Evolutionary conservation across 2,113 vertebrate species (phyloP).

Genomic region (Gallinago media): DNA sequence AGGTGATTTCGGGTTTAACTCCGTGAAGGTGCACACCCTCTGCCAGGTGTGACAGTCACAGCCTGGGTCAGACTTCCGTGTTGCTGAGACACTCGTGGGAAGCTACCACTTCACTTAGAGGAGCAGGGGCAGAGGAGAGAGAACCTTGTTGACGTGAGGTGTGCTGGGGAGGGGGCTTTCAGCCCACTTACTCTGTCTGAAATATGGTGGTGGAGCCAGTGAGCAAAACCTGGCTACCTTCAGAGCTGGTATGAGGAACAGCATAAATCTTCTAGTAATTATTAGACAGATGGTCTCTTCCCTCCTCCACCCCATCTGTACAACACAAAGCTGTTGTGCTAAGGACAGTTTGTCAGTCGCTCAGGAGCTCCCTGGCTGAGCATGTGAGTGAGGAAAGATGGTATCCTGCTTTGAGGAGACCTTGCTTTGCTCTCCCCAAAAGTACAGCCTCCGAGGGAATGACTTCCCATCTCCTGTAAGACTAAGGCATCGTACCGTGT

Average conservation of each 20-base stretch:
- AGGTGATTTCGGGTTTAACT: slow-evolving; percentile 19
- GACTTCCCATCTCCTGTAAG: background rate
- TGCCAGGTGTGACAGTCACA: background rate
- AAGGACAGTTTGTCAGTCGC: background rate
- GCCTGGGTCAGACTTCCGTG: slow-evolving; percentile 21
- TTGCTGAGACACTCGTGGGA: slow-evolving; percentile 73
- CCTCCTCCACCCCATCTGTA: slow-evolving; percentile 32
- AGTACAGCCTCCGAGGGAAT: slow-evolving; percentile 8
- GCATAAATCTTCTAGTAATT: background rate
- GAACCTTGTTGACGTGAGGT: background rate
- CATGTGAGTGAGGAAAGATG: slow-evolving; percentile 62
- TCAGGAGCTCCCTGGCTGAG: slow-evolving; percentile 15
- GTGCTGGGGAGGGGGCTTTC: background rate
- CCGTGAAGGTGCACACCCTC: background rate
- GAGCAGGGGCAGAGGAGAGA: background rate
- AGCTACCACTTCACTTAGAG: slow-evolving; percentile 69
- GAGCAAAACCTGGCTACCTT: background rate
- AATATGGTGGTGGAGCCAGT: background rate
- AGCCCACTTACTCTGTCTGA: background rate
- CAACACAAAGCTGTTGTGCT: background rate
- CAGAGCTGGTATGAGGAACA: background rate
- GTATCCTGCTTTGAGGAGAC: slow-evolving; percentile 46
- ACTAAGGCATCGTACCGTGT: background rate
- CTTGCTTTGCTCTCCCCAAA: slow-evolving; percentile 2
- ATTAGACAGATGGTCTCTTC: slow-evolving; percentile 53